Base-by-base conservation (phyloP, 2,113 vertebrate genomes). In the Podarcis raffonei region DNA sequence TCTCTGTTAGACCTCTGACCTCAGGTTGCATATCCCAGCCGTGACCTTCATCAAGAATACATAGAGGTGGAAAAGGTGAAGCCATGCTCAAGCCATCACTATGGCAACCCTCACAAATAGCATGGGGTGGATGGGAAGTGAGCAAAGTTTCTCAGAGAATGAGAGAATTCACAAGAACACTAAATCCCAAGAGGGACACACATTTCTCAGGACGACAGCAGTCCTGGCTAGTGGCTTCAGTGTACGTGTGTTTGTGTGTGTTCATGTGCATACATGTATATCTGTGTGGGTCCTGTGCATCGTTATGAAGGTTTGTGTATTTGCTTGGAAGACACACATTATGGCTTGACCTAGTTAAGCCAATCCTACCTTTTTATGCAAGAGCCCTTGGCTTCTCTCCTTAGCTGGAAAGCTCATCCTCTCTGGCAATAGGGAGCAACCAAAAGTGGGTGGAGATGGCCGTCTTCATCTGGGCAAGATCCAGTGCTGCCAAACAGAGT, bases 31-130 rank as follows among this genome's bases (percentile, higher is more conserved):
- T 89, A 78, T 89, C 81, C 81, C 74, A 89, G 81, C 87, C 87
- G 32, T 89, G 87, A 89, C 87, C 87, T 89, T 89, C 81, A 89
- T 89, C 87, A 89, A 78, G 87, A 89, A 89, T 89, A 89, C 87
- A 89, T 84, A 89, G 87, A 89, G 87, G 74, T 84, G 81, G 87
- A 71, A 89, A 84, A 89, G 81, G 87, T 84, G 87, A 89, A 84
- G 42, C 81, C 11, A 22, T 78, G 87, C 81, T 83, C 39, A 77
- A 69, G 59, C 62, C 62, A 89, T 89, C 62, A 5, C 87, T 84
- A 89, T 89, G 32, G 87, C 87, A 89, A 89, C 87, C 79, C 48
- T 35, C 77, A 32, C 59, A 57, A 18, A 68, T 32, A 53, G 81
- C 59, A 53, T n/a, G 59, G 77, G 30, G 77, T 32, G 23, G 77